Conservation (phyloP, 2,888 invertebrate species). For the Conchocele bisecta region DNA sequence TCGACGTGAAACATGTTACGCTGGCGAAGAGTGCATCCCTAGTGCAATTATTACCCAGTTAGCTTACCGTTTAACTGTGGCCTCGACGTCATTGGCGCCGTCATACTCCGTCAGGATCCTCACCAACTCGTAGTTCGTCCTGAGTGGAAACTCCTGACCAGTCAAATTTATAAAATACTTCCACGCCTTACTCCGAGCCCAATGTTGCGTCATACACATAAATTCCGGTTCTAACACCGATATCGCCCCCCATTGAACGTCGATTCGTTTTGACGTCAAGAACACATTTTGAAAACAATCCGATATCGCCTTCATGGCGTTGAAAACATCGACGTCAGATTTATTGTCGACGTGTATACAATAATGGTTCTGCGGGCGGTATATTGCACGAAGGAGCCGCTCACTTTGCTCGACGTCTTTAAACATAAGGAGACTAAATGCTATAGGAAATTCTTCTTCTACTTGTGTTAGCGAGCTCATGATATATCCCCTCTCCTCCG, state of each 20-base stretch:
- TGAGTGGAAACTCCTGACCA: constrained; percentile 76
- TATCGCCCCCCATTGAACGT: constrained; percentile 73
- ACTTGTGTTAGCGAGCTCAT: constrained; percentile 56
- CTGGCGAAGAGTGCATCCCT: no score
- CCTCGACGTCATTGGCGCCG: constrained; percentile 76
- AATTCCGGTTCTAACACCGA: constrained; percentile 75
- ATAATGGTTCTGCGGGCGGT: constrained; percentile 79
- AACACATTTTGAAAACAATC: constrained; percentile 77
- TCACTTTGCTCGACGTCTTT: constrained; percentile 74
- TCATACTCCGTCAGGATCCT: constrained; percentile 73
- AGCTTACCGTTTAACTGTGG: constrained; percentile 55
- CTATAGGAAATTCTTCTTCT: constrained; percentile 72
- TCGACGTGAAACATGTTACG: no score
- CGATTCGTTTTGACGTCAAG: constrained; percentile 58
- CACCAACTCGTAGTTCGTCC: constrained; percentile 76
- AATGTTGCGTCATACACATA: constrained; percentile 73
- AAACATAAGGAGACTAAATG: constrained; percentile 74
- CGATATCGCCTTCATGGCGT: constrained; percentile 60
- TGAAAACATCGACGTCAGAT: constrained; percentile 54
- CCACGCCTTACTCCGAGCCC: constrained; percentile 61
- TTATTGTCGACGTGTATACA: constrained; percentile 79
- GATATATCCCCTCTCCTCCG: constrained; percentile 47
- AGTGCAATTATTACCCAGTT: no score
- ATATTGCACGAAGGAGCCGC: constrained; percentile 73
- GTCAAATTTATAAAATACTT: constrained; percentile 79